Base-by-base conservation (phyloP, 2,888 invertebrate species). In the Venustoraphidia nigricollis region DNA sequence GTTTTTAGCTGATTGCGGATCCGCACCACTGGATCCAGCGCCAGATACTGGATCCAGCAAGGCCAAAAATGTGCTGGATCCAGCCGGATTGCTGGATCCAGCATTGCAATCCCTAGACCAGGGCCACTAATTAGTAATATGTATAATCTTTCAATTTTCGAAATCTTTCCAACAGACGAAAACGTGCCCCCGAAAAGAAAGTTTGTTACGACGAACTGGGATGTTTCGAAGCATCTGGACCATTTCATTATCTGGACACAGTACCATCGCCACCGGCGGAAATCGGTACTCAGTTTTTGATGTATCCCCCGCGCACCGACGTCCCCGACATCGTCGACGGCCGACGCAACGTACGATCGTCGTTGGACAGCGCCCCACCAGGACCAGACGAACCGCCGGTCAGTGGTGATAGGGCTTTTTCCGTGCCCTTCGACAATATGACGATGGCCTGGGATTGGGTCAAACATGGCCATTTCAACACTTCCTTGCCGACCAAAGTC, bases 131-230 rank as follows among this genome's bases (percentile, higher is more conserved):
- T 13, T 27, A 44, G 34, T 39, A 41, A 43, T 36, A 11, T 44
- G 34, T 35, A 34, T 55, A 36, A 9, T 41, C 34, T 37, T 47
- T 49, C 49, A 35, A 17, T 17, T 17, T 17, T 17, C 2, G 2
- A 17, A 17, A 2, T 49, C 36, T 51, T 49, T 44, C 34, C 54
- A 56, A 36, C 62, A 82, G 87, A 61, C 72, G 70, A 14, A 88
- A 88, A 63, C 69, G 91, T 49, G 86, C 89, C 11, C 83, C 83
- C 51, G 82, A 85, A 34, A 62, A 68, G 53, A 77, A 77, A 52
- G 85, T 89, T 2, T 95, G 94, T 63, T 94, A 93, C 62, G 83
- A 80, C 14, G 87, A 88, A 52, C 75, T 94, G 46, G 94, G 94
- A 9, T 95, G 95, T 62, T 94, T 93, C 69, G 85, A 89, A 60